Base-by-base conservation (phyloP, 64 coral and sea anemone genomes). In the Actinia equina region DNA sequence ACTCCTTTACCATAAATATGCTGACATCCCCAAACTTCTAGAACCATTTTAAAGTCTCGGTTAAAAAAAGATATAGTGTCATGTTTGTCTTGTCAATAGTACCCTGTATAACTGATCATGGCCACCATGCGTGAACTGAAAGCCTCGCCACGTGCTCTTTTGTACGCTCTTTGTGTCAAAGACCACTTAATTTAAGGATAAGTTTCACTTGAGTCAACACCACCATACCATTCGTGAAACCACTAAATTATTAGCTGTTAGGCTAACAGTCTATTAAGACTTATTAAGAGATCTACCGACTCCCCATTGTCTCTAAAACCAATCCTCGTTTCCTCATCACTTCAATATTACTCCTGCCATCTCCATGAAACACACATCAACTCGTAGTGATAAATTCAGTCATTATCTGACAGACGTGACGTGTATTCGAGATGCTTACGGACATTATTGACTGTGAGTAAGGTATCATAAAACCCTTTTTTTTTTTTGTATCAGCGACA, bases 171-270 rank as follows among this genome's bases (percentile, higher is more conserved):
- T 65, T 65, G 44, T 81, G 78, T 81, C 17, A 44, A 81, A 52
- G 17, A 81, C 78, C 78, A 81, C 78, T 81, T 81, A 49, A 81
- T 49, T 44, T 20, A 44, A 22, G 78, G 78, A 81, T 81, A 52
- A 81, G 49, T 81, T 81, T 81, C 78, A 46, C 49, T 81, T 81
- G 78, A 81, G 49, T 81, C 78, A 81, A 81, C 78, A 81, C 49
- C 46, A 80, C n/a, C 11, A 6, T 71, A 3, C 69, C 69, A 74
- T 8, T 20, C 11, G 11, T 27, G 15, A 42, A 74, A 74, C 69
- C 69, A 74, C 69, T 30, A 41, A 41, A 27, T 74, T 27, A 74
- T 74, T 74, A 74, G 23, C 25, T 74, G 69, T 41, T 42, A 74
- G 69, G 69, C 69, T 74, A 74, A 74, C 69, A 74, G 22, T 74